These are phyloP conservation scores for Caenorhabditis inopinata DNA, from an alignment of 1,140 invertebrate genomes.

Conservation along the genomic window DNA sequence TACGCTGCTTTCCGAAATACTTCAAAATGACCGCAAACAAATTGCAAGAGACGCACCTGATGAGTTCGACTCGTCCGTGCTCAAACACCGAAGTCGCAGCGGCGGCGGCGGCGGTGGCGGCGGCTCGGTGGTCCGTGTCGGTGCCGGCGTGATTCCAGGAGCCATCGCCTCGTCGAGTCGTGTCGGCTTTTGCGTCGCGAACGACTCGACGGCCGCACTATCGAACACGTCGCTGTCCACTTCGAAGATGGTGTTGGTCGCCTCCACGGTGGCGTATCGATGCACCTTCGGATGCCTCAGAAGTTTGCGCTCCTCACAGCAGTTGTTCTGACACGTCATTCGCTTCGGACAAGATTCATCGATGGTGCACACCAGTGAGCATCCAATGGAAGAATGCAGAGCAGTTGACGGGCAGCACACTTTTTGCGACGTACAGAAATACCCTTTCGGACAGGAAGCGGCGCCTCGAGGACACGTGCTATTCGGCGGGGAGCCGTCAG, in stretches of 20 bases:
- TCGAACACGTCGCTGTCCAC: not conserved
- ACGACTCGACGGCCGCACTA: conserved; percentile 8
- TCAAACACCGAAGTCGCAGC: conserved; percentile 14
- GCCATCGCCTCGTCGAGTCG: not conserved
- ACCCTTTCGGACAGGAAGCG: not conserved
- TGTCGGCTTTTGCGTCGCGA: not conserved
- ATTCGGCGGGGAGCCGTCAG: conserved; percentile 41
- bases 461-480: conserved; percentile 23
- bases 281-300: conserved; percentile 32
- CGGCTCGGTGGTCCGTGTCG: not conserved
- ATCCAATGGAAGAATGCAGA: conserved; percentile 25
- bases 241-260: not conserved
- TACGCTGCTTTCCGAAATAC: not conserved
- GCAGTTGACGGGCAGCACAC: conserved; percentile 37
- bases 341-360: conserved; percentile 28
- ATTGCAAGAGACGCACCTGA: not conserved
- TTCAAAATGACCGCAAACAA: conserved; percentile 26
- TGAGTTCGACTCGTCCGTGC: conserved; percentile 19
- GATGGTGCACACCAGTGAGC: conserved; percentile 19
- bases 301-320: conserved; percentile 32
- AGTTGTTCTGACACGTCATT: conserved; percentile 36
- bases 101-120: not conserved
- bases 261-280: conserved; percentile 19
- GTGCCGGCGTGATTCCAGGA: conserved; percentile 2
- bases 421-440: conserved; percentile 33